Base-by-base conservation (phyloP, 2,797 vertebrate genomes). In the Macrochelys suwanniensis region DNA sequence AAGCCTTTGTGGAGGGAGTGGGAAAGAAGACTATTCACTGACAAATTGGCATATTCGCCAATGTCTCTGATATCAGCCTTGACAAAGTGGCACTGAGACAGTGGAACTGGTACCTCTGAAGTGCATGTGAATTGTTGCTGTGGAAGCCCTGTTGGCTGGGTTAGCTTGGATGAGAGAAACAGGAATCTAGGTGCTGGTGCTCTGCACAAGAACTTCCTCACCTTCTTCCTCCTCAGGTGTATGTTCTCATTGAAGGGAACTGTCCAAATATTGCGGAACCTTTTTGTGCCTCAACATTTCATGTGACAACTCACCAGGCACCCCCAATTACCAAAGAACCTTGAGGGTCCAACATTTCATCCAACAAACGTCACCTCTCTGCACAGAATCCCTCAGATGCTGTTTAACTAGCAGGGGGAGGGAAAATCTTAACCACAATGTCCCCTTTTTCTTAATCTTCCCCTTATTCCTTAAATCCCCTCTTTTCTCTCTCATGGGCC, bases 231-330 rank as follows among this genome's bases (percentile, higher is more conserved):
- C 9, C 31, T 56, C 80, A 26, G 17, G 71, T 92, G 50, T 78
- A 88, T 49, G 11, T 89, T 88, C 93, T 56, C 88, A 53, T 25
- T 74, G 76, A n/a, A 80, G 71, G 28, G 11, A 92, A 11, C 9
- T 83, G 15, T 42, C 17, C 15, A 87, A 77, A 23, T 56, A 9
- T 56, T n/a, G 17, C 85, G 13, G 45, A 88, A 88, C 88, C 25
- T 10, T 82, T 65, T n/a, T 65, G 61, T n/a, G 16, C 33, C 61
- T 65, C 61, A 65, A 65, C 61, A 65, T n/a, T 65, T 65, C 33
- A 65, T n/a, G 33, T n/a, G 33, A 65, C 61, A 65, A 65, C 33
- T 65, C 61, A 65, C 19, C 33, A 68, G 7, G 33, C 16, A 68
- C 17, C 3, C 2, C 10, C 9, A 71, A 23, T 42, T 42, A 71